Base-by-base conservation (phyloP, 2,888 invertebrate genomes). In the Lasius fuliginosus region DNA sequence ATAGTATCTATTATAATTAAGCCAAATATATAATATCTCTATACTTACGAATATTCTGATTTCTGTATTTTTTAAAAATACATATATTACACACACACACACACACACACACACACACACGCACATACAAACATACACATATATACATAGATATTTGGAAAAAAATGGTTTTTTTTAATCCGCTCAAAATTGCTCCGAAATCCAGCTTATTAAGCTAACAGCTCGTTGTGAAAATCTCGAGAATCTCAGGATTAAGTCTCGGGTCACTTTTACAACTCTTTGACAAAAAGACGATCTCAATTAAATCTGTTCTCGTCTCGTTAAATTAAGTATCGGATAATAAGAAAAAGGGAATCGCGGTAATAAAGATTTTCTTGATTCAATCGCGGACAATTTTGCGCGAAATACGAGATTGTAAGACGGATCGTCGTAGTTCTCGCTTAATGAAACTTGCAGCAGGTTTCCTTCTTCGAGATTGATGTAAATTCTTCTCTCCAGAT, bases 191-290 rank as follows among this genome's bases (percentile, higher is more conserved):
- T 33, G 11, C 18, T 18, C 12, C 46, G 3, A 81, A 73, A 81
- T 60, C 46, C 36, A 81, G 73, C 73, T 79, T 73, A 81, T 81
- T 73, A 81, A 73, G 46, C 36, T 81, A 81, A 81, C 40, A 73
- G 27, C 60, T 81, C 60, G 33, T 81, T 81, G 69, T 46, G 46
- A 33, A 36, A 27, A 27, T 60, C 18, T 4, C 12, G 23, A 18
- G 8, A 30, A 79, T 79, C 73, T 71, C 18, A 12, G 33, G 79
- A 71, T 73, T 60, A 79, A 58, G 30, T 12, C 18, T 23, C 15
- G 27, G 6, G 23, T 79, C 46, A 73, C 60, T 73, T 33, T 12
- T 18, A 18, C 23, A 42, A 27, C 12, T 79, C 12, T 73, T 60
- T 71, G 27, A 71, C 60, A 36, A 60, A 23, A 77, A 46, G 33